Evolutionary conservation across 1,140 invertebrate species (phyloP), one percentile per base, ranked within the genome.

Genomic region (Eulimnadia texana): DNA sequence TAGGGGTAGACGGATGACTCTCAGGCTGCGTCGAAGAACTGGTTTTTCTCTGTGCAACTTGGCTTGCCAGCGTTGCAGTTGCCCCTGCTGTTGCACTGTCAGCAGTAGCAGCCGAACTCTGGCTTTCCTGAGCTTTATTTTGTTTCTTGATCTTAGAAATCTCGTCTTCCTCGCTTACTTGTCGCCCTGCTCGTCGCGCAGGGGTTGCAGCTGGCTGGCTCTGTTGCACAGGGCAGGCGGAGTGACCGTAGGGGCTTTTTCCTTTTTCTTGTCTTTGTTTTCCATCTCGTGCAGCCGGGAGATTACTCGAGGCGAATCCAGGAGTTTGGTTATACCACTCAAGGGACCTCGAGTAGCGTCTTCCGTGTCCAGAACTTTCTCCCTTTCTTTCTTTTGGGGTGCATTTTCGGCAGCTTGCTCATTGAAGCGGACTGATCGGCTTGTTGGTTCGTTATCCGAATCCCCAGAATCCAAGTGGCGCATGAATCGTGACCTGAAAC

Each of bases 291-390:
- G 83, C 57, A 93, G 77, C 54, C 89, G 83, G 72, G 89, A 88
- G 80, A 93, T 90, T 0, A 93, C 86, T 50, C 88, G 77, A 0
- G 89, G 85, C 29, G 88, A 92, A 70, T 94, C 91, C n/a, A 82
- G 82, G 2, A 93, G 73, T n/a, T 88, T 78, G 55, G 88, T 86
- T 68, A 94, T 90, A 50, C 90, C 91, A 71, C 88, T 92, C 0
- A 95, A 77, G 1, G 90, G 90, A 3, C 90, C 91, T 59, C 84
- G 78, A 3, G 88, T 84, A 0, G 87, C 88, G 69, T 93, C 90
- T 73, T 94, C 90, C 2, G 89, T 92, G 69, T 93, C 90, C 19
- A 90, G 73, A 0, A 93, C 86, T 57, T 84, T 80, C 70, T 90
- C 86, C 56, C 87, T 79, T 67, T 85, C 82, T 64, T 83, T 81